phyloP scores from a whole-genome alignment of 2,888 invertebrate species.

The Nematopogon swammerdamellus region DNA sequence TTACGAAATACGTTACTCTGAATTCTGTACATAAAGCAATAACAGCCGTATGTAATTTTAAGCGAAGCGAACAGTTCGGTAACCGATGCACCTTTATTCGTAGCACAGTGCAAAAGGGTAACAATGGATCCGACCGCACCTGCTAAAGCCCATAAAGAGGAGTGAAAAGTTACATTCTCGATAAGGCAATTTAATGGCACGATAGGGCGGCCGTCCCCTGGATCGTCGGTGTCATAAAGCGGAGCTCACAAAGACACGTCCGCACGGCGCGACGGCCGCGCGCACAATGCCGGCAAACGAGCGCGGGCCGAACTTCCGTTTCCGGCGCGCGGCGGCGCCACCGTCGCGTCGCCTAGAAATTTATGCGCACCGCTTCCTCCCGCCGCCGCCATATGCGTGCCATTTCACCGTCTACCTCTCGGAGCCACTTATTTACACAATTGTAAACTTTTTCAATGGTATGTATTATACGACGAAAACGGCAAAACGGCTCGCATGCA shows the following conservation, averaged over 20 bases:
- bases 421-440: constrained; percentile 44
- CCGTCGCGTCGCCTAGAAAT: constrained; percentile 34
- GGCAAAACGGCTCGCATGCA: background rate
- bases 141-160: background rate
- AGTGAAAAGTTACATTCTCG: background rate
- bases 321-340: constrained; percentile 52
- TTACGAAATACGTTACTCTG: too few relatives aligned
- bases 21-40: background rate
- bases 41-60: too few relatives aligned
- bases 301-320: constrained; percentile 42
- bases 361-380: constrained; percentile 53
- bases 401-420: constrained; percentile 21
- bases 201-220: constrained; percentile 31
- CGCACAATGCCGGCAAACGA: constrained; percentile 57
- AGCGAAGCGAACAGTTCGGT: too few relatives aligned
- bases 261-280: constrained; percentile 46
- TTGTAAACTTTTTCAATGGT: constrained; percentile 44
- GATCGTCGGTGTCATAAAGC: constrained; percentile 41
- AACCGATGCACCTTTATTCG: background rate
- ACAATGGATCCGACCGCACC: background rate
- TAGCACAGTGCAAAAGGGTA: background rate
- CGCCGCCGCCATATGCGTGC: constrained; percentile 27
- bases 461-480: background rate
- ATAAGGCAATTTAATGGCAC: constrained; percentile 16
- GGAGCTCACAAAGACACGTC: constrained; percentile 45